Base-by-base conservation (phyloP, 2,888 invertebrate genomes). In the Hymenopus coronatus region DNA sequence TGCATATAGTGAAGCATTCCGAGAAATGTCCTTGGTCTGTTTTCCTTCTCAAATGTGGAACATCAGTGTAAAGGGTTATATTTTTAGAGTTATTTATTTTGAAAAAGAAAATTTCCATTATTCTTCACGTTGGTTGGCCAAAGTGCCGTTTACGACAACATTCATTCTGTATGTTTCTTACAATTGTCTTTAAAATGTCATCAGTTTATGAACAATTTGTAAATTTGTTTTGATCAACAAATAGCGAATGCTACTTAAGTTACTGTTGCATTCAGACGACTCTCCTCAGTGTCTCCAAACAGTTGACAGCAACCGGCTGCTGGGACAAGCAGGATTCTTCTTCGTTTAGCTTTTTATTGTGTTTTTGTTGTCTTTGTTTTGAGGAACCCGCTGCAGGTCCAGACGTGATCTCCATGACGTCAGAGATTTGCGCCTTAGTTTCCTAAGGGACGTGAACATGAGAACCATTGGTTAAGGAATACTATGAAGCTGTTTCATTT, bases 291-390 rank as follows among this genome's bases (percentile, higher is more conserved):
- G 85, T 85, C 85, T 85, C 27, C 54, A 85, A 85, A 54, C 85
- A 54, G 85, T 85, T 85, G 85, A 85, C 27, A 85, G 70, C 28
- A 85, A 54, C 85, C 84, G 84, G 33, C 54, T 25, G 54, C 54
- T 33, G 40, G 33, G 84, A 84, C 84, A 84, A 85, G 54, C 20
- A 70, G 54, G 85, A 85, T 85, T 85, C 85, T 85, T 85, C 85
- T 70, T 70, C 54, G 25, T 70, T 15, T 70, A 70, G 54, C 25
- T 25, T 70, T 70, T 70, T 70, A 70, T 70, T 70, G 54, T 70
- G 20, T 70, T 70, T 54, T 70, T 70, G 54, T 70, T 20, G 54
- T 70, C 54, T 70, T 70, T 70, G 54, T 70, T 70, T 70, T 70
- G 54, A 70, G 54, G 54, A 70, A 70, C 54, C 54, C 54, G 54